phyloP scores from a whole-genome alignment of 2,888 invertebrate genomes.

The Diaprepes abbreviatus region DNA sequence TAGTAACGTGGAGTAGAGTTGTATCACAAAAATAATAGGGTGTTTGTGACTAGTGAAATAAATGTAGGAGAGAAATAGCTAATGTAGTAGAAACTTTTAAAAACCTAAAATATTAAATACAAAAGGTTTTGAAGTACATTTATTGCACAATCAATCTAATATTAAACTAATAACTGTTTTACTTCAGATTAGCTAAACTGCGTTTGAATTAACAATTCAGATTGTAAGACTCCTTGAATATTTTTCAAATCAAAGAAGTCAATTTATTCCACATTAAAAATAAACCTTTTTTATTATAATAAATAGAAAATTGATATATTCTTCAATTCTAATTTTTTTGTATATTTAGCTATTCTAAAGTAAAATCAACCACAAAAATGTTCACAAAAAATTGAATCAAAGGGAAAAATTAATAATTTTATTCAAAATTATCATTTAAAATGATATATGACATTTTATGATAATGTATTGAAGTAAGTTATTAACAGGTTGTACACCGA shows the following conservation, averaged over 20 bases:
- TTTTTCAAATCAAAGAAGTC: too few species aligned
- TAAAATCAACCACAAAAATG: background rate
- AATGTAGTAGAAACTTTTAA: background rate
- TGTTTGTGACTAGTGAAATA: background rate
- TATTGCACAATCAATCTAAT: conserved; percentile 23
- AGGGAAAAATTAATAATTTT: background rate
- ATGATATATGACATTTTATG: too few species aligned
- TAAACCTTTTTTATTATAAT: too few species aligned
- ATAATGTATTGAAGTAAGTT: too few species aligned
- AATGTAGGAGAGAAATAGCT: background rate
- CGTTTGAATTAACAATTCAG: too few species aligned
- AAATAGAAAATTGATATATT: too few species aligned
- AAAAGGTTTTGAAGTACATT: conserved; percentile 18
- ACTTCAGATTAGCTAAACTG: conserved; percentile 2
- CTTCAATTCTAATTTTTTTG: too few species aligned
- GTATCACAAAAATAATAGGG: conserved; percentile 3
- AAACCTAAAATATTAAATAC: background rate
- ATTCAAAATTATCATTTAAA: background rate
- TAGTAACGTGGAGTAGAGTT: background rate
- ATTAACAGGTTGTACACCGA: too few species aligned
- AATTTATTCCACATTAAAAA: too few species aligned
- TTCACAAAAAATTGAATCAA: conserved; percentile 2
- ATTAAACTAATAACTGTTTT: conserved; percentile 1
- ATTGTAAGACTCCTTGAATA: too few species aligned
- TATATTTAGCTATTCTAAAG: background rate